Evolutionary conservation across 2,797 vertebrate genomes (phyloP).

Genomic region (Amazonetta brasiliensis): DNA sequence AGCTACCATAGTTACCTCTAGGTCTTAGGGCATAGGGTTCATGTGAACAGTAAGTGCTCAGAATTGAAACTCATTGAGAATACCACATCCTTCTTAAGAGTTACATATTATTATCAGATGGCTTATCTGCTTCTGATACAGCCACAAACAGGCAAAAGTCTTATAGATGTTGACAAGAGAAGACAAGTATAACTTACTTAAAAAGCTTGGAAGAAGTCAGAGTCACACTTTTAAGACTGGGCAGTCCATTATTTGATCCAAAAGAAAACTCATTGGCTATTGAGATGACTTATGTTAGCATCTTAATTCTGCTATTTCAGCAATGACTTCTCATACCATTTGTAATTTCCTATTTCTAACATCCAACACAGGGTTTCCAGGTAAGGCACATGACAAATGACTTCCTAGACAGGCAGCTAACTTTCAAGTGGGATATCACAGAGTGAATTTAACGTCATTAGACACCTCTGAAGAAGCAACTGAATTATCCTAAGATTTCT

Average conservation of each 20-base stretch:
- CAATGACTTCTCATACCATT: neutral
- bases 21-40: neutral
- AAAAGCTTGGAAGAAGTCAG: neutral
- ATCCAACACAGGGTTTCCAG: neutral
- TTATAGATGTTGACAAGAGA: neutral
- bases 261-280: neutral
- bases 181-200: neutral
- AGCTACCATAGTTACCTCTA: neutral
- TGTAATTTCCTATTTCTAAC: neutral
- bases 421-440: neutral
- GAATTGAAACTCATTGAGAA: neutral
- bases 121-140: neutral
- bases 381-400: neutral
- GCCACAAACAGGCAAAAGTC: neutral
- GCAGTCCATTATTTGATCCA: neutral
- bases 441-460: neutral
- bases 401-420: neutral
- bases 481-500: neutral
- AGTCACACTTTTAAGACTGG: neutral
- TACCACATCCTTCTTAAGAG: neutral
- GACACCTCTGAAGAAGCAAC: neutral
- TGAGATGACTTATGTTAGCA: neutral
- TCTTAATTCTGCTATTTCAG: neutral
- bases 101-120: neutral
- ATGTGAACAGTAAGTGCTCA: neutral